Conservation (phyloP, 2,888 invertebrate species). For the Phyto melanocephala region DNA sequence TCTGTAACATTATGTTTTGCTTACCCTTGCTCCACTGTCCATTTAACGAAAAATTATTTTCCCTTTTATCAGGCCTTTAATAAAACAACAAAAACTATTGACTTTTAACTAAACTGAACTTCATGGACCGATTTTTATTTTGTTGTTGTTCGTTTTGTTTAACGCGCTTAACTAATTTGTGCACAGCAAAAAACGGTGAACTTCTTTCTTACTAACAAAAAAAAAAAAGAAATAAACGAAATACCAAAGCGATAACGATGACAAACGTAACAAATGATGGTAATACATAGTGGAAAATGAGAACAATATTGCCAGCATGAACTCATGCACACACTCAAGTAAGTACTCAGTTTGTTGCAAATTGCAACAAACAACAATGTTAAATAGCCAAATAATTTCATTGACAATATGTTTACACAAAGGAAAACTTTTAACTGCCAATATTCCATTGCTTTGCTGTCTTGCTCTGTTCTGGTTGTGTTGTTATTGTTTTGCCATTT, state of each 20-base stretch:
- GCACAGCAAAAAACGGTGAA: slow-evolving; percentile 59
- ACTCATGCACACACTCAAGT: not conserved
- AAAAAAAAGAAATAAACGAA: not conserved
- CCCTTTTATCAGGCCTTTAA: not conserved
- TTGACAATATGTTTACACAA: slow-evolving; percentile 49
- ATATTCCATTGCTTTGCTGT: not conserved
- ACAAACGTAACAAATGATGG: slow-evolving; percentile 59
- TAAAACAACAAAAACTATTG: not conserved
- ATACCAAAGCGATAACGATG: slow-evolving; percentile 51
- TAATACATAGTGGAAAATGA: slow-evolving; percentile 50
- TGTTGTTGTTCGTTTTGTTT: not conserved
- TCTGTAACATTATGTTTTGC: not conserved
- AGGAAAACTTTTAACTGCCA: slow-evolving; percentile 31
- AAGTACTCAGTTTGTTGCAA: not conserved
- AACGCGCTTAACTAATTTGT: slow-evolving; percentile 59
- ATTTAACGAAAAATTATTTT: slow-evolving; percentile 3
- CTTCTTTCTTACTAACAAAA: slow-evolving; percentile 24
- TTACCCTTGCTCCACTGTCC: slow-evolving; percentile 19
- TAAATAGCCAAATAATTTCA: slow-evolving; percentile 40
- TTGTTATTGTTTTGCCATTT: slow-evolving; percentile 14
- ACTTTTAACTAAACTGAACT: slow-evolving; percentile 6
- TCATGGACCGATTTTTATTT: slow-evolving; percentile 12
- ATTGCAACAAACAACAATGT: not conserved
- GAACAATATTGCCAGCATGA: slow-evolving; percentile 49
- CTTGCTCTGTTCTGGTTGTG: too few relatives aligned